Percentiles rank a stretch among this genome's conserved stretches.
phyloP scores from a whole-genome alignment of 2,888 invertebrate genomes.

The Mesorhabditis belari region DNA sequence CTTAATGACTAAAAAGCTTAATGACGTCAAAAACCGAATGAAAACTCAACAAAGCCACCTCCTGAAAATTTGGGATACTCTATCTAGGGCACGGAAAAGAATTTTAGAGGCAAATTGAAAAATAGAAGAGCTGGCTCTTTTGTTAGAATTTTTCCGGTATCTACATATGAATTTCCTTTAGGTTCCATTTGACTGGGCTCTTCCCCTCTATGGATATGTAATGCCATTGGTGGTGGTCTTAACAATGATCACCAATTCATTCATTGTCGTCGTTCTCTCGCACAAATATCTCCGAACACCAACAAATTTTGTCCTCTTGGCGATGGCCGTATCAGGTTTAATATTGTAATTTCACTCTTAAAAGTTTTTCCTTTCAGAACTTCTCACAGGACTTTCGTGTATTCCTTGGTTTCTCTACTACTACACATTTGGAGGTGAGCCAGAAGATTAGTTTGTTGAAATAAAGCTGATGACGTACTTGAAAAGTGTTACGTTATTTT shows the following conservation, averaged over 20 bases:
- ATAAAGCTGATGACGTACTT: too few relatives aligned
- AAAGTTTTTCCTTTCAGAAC: conserved; percentile 8
- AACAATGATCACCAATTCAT: conserved; percentile 44
- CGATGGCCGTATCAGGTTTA: conserved; percentile 41
- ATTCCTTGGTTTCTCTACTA: conserved; percentile 52
- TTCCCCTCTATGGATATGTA: conserved; percentile 48
- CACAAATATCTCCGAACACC: conserved; percentile 46
- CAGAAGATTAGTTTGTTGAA: too few relatives aligned
- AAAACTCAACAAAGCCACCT: too few relatives aligned
- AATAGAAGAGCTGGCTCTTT: too few relatives aligned
- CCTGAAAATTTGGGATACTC: too few relatives aligned
- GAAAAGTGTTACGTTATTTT: too few relatives aligned
- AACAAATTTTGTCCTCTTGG: conserved; percentile 47
- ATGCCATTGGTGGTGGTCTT: conserved; percentile 49
- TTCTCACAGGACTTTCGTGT: conserved; percentile 45
- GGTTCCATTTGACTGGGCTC: conserved; percentile 46
- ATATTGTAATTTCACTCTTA: background rate
- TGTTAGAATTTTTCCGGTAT: background rate
- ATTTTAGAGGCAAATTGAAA: too few relatives aligned
- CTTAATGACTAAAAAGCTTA: too few relatives aligned
- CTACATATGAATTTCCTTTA: conserved; percentile 7
- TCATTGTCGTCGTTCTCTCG: conserved; percentile 46
- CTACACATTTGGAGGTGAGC: conserved; percentile 43
- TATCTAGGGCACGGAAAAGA: too few relatives aligned
- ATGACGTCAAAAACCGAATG: too few relatives aligned